Percentiles rank a stretch among this genome's conserved stretches.
These are phyloP conservation scores for Marisa cornuarietis DNA, from an alignment of 1,140 invertebrate genomes.

Conservation along the genomic window DNA sequence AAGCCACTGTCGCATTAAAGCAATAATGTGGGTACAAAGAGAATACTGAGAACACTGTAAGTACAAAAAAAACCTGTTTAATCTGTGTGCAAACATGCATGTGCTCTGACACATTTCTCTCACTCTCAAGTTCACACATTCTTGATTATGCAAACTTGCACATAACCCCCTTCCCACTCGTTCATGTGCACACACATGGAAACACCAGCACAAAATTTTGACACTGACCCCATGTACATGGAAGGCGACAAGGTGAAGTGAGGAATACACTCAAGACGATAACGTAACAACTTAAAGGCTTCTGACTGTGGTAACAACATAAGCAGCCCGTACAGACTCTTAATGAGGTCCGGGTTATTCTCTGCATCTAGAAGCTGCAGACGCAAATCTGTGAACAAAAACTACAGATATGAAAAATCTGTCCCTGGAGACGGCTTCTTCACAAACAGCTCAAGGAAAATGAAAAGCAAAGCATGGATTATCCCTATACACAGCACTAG, in stretches of 20 bases:
- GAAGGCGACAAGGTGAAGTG: slow-evolving; percentile 31
- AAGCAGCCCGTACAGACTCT: slow-evolving; percentile 92
- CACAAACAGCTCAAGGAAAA: background rate
- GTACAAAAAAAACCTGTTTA: too few relatives aligned
- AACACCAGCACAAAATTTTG: background rate
- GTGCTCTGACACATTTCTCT: background rate
- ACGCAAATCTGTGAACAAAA: slow-evolving; percentile 79
- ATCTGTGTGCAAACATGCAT: too few relatives aligned
- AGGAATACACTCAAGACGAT: slow-evolving; percentile 90
- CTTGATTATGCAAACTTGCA: background rate
- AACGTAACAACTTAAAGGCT: slow-evolving; percentile 88
- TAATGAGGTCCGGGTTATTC: slow-evolving; percentile 81
- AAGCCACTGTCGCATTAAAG: too few relatives aligned
- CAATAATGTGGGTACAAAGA: too few relatives aligned
- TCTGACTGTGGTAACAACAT: slow-evolving; percentile 98
- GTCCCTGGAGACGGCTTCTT: background rate
- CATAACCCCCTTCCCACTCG: background rate
- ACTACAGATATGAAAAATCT: background rate
- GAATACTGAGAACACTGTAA: too few relatives aligned
- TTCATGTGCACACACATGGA: background rate
- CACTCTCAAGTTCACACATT: background rate
- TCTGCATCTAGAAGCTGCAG: slow-evolving; percentile 88
- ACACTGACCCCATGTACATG: slow-evolving; percentile 24
- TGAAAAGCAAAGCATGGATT: background rate
- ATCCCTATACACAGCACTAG: too few relatives aligned